These are phyloP conservation scores for Muntiacus muntjak DNA, from an alignment of 2,113 vertebrate species.

Conservation along the genomic window DNA sequence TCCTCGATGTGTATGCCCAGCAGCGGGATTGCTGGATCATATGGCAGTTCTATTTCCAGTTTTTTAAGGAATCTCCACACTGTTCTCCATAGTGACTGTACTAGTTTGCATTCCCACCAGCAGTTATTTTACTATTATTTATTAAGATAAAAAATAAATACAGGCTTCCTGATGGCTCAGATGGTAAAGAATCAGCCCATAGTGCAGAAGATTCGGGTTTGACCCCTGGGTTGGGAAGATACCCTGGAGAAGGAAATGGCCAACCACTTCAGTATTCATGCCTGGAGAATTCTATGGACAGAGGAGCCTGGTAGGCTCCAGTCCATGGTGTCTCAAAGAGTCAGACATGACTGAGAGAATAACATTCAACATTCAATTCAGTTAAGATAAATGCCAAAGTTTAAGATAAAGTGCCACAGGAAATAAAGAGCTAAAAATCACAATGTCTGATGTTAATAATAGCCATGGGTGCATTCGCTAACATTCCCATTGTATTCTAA, in stretches of 20 bases:
- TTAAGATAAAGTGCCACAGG: background rate
- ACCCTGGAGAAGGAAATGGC: background rate
- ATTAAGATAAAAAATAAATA: background rate
- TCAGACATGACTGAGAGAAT: background rate
- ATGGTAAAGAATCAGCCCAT: background rate
- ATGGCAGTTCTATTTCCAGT: background rate
- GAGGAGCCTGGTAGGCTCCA: background rate
- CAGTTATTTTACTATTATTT: background rate
- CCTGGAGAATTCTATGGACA: background rate
- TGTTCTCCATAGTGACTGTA: background rate
- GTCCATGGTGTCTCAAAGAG: background rate
- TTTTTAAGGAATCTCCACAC: background rate
- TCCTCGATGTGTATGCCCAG: background rate
- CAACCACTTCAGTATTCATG: background rate
- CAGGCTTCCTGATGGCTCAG: background rate
- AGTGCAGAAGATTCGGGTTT: background rate
- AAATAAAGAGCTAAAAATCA: background rate
- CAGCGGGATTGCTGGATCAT: background rate
- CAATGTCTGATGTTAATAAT: background rate
- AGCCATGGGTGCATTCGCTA: background rate
- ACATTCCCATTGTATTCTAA: background rate
- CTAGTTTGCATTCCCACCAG: background rate
- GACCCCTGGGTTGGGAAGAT: background rate
- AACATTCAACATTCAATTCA: background rate
- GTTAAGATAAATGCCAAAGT: background rate